Evolutionary conservation across 2,797 vertebrate genomes (phyloP).

Genomic region (Cirrhinus mrigala): DNA sequence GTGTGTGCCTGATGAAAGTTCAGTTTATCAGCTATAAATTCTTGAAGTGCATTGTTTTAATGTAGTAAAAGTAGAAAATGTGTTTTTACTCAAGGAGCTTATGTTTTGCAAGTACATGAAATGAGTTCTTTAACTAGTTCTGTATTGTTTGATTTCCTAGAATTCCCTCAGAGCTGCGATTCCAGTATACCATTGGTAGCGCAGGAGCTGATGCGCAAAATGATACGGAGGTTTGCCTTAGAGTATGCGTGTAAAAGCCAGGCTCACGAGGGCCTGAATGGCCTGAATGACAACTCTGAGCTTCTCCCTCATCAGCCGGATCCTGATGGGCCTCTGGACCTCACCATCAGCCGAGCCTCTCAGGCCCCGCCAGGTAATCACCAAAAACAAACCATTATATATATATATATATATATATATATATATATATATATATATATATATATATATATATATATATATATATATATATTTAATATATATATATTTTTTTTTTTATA

Average conservation of each 20-base stretch:
- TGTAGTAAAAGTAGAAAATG: background rate
- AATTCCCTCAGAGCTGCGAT: slow-evolving; percentile 93
- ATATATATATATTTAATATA: no score
- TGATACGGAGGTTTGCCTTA: slow-evolving; percentile 98
- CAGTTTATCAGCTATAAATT: background rate
- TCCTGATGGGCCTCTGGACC: slow-evolving; percentile 93
- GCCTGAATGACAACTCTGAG: slow-evolving; percentile 82
- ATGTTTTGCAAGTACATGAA: background rate
- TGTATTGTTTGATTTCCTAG: slow-evolving; percentile 69
- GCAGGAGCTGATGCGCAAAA: slow-evolving; percentile 99
- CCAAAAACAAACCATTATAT: background rate
- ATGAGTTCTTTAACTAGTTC: background rate
- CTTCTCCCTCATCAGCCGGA: slow-evolving; percentile 84
- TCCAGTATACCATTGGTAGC: slow-evolving; percentile 96
- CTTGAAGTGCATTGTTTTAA: background rate
- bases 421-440: no score
- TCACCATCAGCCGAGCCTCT: slow-evolving; percentile 90
- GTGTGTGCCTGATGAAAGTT: background rate
- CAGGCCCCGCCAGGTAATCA: slow-evolving; percentile 62
- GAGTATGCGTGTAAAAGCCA: slow-evolving; percentile 98
- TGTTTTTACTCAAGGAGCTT: background rate
- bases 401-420: no score
- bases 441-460: no score
- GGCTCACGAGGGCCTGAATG: slow-evolving; percentile 86
- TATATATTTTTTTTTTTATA: background rate